Evolutionary conservation across 2,113 vertebrate genomes (phyloP).

Genomic region (Rhinoptilus africanus): DNA sequence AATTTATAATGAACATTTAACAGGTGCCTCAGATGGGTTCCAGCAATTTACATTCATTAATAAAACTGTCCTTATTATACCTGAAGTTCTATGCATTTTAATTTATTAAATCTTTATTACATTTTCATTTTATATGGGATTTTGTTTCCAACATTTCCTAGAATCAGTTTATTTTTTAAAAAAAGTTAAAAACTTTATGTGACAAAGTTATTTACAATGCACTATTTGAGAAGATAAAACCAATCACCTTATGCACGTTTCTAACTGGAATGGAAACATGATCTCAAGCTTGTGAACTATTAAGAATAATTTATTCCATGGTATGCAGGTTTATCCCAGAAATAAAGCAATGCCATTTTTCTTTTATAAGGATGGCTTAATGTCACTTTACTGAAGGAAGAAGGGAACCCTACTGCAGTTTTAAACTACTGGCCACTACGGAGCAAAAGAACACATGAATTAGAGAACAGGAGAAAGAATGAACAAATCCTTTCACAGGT

Average conservation of each 20-base stretch:
- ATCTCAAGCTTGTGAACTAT: not conserved
- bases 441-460: not conserved
- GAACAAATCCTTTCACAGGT: not conserved
- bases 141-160: not conserved
- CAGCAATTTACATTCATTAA: conserved; percentile 58
- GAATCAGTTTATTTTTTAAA: not conserved
- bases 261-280: not conserved
- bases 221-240: not conserved
- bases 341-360: not conserved
- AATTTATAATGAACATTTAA: conserved; percentile 63
- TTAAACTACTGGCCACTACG: not conserved
- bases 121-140: not conserved
- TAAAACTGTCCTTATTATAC: conserved; percentile 44
- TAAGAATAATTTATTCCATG: not conserved
- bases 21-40: conserved; percentile 46
- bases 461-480: not conserved
- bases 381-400: not conserved
- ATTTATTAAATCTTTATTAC: conserved; percentile 43
- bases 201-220: not conserved
- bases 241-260: not conserved
- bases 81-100: conserved; percentile 33
- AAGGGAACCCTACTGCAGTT: not conserved
- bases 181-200: not conserved
- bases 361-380: not conserved
- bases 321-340: not conserved